A percentile compares a stretch with the other conserved stretches of the same genome.
Evolutionary conservation across 2,888 invertebrate species (phyloP).

Genomic region (Cremastinae sp.): DNA sequence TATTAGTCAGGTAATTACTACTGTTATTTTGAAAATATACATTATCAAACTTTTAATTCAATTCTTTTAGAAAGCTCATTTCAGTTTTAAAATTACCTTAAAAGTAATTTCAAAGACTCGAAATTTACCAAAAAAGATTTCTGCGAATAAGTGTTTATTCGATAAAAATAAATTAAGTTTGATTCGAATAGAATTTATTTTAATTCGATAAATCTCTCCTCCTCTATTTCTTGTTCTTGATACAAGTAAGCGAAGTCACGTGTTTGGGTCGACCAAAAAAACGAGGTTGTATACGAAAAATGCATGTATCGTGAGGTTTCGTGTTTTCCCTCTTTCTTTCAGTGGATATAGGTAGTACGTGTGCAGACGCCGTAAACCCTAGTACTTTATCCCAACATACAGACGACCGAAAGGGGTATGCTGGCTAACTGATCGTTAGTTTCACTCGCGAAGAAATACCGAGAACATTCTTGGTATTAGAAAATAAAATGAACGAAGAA

Average conservation of each 20-base stretch:
- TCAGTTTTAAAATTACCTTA: too few species aligned
- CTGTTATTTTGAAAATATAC: too few species aligned
- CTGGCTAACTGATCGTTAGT: constrained; percentile 73
- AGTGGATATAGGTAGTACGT: constrained; percentile 54
- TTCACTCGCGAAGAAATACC: constrained; percentile 75
- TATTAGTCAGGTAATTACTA: too few species aligned
- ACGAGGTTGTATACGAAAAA: background rate
- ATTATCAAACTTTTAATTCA: too few species aligned
- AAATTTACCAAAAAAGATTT: constrained; percentile 11
- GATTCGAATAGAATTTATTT: constrained; percentile 19
- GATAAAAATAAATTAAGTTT: background rate
- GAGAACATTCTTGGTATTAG: constrained; percentile 72
- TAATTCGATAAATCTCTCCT: constrained; percentile 25
- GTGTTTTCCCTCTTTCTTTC: constrained; percentile 23
- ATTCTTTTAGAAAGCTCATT: too few species aligned
- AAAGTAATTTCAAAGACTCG: too few species aligned
- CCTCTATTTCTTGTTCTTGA: constrained; percentile 6
- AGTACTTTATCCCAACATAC: constrained; percentile 71
- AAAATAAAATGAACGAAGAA: constrained; percentile 20
- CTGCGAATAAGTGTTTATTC: background rate
- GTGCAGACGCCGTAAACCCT: constrained; percentile 69
- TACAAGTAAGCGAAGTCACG: constrained; percentile 32
- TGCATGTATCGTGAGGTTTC: constrained; percentile 15
- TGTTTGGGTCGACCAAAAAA: constrained; percentile 31
- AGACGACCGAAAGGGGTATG: constrained; percentile 68